Conservation (phyloP, 2,888 invertebrate species). For the Harpagoxenus sublaevis region DNA sequence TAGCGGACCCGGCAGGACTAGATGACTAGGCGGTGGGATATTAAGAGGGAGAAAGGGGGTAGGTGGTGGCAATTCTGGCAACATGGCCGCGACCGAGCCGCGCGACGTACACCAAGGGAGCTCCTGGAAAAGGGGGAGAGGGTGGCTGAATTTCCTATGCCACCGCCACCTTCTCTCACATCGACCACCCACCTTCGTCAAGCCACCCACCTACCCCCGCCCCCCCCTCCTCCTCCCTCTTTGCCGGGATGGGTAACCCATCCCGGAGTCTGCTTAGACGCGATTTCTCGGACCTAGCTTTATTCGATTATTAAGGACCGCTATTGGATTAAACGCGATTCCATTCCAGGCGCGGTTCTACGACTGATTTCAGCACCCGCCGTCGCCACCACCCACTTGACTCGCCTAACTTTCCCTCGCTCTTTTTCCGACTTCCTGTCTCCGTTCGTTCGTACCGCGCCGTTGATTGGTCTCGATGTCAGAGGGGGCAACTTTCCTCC, state of each 20-base stretch:
- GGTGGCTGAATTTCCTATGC: slow-evolving; percentile 79
- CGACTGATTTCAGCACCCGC: slow-evolving; percentile 73
- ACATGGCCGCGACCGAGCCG: slow-evolving; percentile 84
- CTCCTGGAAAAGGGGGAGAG: slow-evolving; percentile 74
- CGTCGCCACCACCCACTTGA: slow-evolving; percentile 53
- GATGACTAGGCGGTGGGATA: slow-evolving; percentile 85
- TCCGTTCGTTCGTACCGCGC: slow-evolving; percentile 47
- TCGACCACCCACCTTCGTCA: slow-evolving; percentile 63
- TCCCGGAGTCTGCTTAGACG: slow-evolving; percentile 81
- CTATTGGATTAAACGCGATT: slow-evolving; percentile 85
- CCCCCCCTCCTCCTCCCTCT: slow-evolving; percentile 40
- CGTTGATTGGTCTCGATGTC: slow-evolving; percentile 66
- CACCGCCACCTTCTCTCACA: slow-evolving; percentile 73
- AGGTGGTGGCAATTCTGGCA: slow-evolving; percentile 85
- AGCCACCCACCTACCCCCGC: slow-evolving; percentile 28
- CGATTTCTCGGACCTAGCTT: slow-evolving; percentile 79
- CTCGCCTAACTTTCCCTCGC: slow-evolving; percentile 62
- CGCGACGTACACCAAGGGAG: slow-evolving; percentile 79
- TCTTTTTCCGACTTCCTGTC: slow-evolving; percentile 61
- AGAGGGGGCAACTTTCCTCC: slow-evolving; percentile 61
- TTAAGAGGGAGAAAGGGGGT: slow-evolving; percentile 85
- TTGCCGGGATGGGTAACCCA: slow-evolving; percentile 58
- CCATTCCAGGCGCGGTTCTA: slow-evolving; percentile 66
- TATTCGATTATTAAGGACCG: slow-evolving; percentile 85
- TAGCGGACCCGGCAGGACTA: slow-evolving; percentile 86